Percentiles rank a stretch among this genome's conserved stretches.
phyloP scores from a whole-genome alignment of 1,140 invertebrate genomes.

The Gerris buenoi region DNA sequence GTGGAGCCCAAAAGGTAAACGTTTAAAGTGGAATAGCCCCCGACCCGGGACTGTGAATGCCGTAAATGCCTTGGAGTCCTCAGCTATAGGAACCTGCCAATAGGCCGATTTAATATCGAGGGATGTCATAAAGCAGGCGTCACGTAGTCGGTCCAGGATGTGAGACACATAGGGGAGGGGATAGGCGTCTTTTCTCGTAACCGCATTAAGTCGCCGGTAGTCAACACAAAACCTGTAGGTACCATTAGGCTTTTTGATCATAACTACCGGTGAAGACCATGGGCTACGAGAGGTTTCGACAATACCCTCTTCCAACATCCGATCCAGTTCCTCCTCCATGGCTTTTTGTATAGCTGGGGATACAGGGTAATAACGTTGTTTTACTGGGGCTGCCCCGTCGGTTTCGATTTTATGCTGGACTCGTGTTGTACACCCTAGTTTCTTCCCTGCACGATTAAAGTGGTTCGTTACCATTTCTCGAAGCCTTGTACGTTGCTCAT shows the following conservation, averaged over 20 bases:
- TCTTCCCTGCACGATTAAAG: no score
- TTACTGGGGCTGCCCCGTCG: slow-evolving; percentile 7
- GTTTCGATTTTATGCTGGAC: no score
- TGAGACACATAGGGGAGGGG: no score
- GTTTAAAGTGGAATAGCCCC: slow-evolving; percentile 24
- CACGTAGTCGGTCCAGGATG: slow-evolving; percentile 21
- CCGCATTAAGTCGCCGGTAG: slow-evolving; percentile 30
- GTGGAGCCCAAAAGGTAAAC: slow-evolving; percentile 28
- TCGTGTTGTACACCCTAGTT: no score
- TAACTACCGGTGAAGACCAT: slow-evolving; percentile 33
- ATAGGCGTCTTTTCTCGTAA: no score
- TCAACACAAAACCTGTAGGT: slow-evolving; percentile 33
- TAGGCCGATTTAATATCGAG: slow-evolving; percentile 25
- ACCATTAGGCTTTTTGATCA: slow-evolving; percentile 37
- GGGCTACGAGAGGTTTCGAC: no score
- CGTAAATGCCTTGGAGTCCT: slow-evolving; percentile 10
- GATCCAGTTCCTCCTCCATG: slow-evolving; percentile 18
- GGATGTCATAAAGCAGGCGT: slow-evolving; percentile 22
- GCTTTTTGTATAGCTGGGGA: no score
- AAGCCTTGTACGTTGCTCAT: no score
- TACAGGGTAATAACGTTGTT: no score
- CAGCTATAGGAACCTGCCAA: slow-evolving; percentile 18
- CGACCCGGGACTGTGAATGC: slow-evolving; percentile 18
- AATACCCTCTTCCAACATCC: slow-evolving; percentile 18
- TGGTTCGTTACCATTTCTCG: no score